Conservation (phyloP, 2,797 vertebrate genomes). For the Pampus argenteus region DNA sequence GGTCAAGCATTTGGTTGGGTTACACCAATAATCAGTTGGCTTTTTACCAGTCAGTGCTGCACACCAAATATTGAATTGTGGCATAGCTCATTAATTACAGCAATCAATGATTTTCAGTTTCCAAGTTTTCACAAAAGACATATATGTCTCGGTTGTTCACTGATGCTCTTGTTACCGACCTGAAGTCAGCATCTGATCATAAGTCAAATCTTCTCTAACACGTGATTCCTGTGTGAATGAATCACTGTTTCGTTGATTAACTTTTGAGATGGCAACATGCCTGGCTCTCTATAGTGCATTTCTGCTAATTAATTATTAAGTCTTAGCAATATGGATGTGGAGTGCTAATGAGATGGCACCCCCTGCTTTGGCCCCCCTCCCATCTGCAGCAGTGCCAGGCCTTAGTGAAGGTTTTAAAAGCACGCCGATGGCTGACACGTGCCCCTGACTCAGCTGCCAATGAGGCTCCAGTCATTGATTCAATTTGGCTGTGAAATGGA, state of each 20-base stretch:
- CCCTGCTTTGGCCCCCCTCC: constrained; percentile 29
- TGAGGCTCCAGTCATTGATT: constrained; percentile 62
- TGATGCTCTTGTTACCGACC: neutral
- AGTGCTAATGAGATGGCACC: constrained; percentile 67
- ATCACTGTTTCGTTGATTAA: constrained; percentile 47
- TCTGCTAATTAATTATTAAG: constrained; percentile 69
- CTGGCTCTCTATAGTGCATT: constrained; percentile 38
- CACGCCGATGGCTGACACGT: constrained; percentile 52
- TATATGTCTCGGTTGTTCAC: constrained; percentile 1
- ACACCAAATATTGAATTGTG: neutral
- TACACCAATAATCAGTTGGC: neutral
- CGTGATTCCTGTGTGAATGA: constrained; percentile 19
- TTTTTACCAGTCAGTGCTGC: neutral
- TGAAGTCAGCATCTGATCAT: constrained; percentile 9
- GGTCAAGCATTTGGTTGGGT: neutral
- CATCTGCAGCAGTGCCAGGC: constrained; percentile 6
- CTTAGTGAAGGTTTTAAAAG: constrained; percentile 41
- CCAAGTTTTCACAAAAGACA: neutral
- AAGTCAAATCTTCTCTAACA: constrained; percentile 6
- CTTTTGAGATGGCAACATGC: constrained; percentile 38
- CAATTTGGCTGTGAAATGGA: constrained; percentile 54
- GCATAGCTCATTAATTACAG: neutral
- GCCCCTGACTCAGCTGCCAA: constrained; percentile 62
- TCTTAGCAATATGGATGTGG: constrained; percentile 63
- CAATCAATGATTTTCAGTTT: neutral